Conservation (phyloP, 2,888 invertebrate genomes). For the Clanis bilineata region DNA sequence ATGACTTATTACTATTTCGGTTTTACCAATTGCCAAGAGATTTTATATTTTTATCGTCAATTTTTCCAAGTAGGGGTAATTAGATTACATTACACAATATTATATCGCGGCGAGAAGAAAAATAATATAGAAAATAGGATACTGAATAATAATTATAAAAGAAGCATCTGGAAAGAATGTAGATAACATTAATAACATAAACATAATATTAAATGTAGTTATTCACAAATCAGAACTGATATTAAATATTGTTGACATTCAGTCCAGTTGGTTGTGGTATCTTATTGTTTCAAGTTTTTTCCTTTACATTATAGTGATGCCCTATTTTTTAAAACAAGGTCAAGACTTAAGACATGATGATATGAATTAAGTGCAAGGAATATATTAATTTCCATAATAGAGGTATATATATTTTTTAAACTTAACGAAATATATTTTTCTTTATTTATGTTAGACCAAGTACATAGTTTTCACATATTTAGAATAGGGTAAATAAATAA, state of each 20-base stretch:
- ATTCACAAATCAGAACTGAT: neutral
- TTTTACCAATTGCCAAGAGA: neutral
- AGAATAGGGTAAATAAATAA: too few relatives aligned
- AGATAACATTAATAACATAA: conserved; percentile 4
- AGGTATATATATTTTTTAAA: too few relatives aligned
- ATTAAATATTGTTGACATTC: conserved; percentile 20
- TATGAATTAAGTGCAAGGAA: neutral
- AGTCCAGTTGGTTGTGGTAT: conserved; percentile 12
- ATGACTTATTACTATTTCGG: neutral
- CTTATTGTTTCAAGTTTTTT: conserved; percentile 26
- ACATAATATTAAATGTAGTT: neutral
- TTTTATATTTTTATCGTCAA: too few relatives aligned
- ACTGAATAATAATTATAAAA: neutral
- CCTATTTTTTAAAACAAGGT: conserved; percentile 40
- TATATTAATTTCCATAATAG: too few relatives aligned
- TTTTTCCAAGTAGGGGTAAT: too few relatives aligned
- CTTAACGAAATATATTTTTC: too few relatives aligned
- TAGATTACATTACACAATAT: too few relatives aligned
- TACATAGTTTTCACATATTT: too few relatives aligned
- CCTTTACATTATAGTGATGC: conserved; percentile 27
- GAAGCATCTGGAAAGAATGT: neutral
- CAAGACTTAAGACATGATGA: too few relatives aligned
- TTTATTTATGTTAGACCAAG: too few relatives aligned
- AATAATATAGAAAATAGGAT: neutral
- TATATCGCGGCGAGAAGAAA: neutral